Base-by-base conservation (phyloP, 2,888 invertebrate genomes). In the Deladenus siricidicola region DNA sequence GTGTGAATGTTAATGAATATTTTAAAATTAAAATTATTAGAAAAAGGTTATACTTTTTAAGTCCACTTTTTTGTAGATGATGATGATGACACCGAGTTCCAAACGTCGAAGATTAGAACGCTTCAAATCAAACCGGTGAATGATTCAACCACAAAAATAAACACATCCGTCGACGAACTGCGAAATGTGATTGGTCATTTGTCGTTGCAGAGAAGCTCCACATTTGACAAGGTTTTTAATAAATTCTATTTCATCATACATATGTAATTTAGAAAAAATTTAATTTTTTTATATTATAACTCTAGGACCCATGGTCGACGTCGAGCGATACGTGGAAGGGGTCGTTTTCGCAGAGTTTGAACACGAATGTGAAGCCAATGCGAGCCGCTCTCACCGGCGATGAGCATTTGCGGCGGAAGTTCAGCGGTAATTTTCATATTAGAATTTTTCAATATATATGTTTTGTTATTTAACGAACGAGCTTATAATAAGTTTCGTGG, bases 361-460 rank as follows among this genome's bases (percentile, higher is more conserved):
- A 70, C 48, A 60, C 39, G 14, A 64, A 62, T 21, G 48, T 68
- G 4, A 66, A 69, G 29, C 73, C 76, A 0, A 59, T 77, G 23
- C 60, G 74, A 29, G 67, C 72, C 2, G 70, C 73, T 42, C 69
- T 75, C 42, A 77, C 77, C 3, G 77, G 75, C 2, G 77, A 77
- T 49, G 75, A 74, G 6, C 65, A 72, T 23, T 66, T 74, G 45
- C 48, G 74, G 10, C 65, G 69, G 21, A 72, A 71, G 53, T 73
- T 70, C 57, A 68, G 64, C 60, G 71, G 73, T 73, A 45, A 50
- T 10, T 23, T 26, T 24, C n/a, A n/a, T n/a, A n/a, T n/a, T n/a
- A n/a, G n/a, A n/a, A n/a, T n/a, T n/a, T n/a, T n/a, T n/a, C n/a
- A n/a, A n/a, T n/a, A n/a, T n/a, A n/a, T n/a, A n/a, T n/a, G n/a